Percentiles rank a stretch among this genome's conserved stretches.
phyloP scores from a whole-genome alignment of 2,113 vertebrate species.

The Diadophis punctatus region DNA sequence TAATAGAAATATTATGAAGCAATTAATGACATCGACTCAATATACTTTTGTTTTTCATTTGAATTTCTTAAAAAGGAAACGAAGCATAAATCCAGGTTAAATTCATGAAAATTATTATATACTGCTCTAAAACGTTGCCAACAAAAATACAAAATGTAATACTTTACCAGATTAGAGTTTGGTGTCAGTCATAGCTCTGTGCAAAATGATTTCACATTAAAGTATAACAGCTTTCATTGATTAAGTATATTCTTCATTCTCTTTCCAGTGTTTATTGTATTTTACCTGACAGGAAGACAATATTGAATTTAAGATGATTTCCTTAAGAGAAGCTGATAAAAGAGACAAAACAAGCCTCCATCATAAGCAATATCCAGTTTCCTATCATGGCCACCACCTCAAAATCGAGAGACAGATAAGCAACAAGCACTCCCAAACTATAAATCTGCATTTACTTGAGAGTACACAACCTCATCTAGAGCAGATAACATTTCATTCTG shows the following conservation, averaged over 20 bases:
- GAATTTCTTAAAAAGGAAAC: constrained; percentile 55
- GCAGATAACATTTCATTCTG: background rate
- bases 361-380: background rate
- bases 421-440: background rate
- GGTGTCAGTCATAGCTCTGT: constrained; percentile 67
- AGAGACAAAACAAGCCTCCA: background rate
- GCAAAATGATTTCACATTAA: constrained; percentile 64
- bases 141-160: constrained; percentile 65
- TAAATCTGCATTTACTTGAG: background rate
- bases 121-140: constrained; percentile 65
- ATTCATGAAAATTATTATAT: constrained; percentile 56
- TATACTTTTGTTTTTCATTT: constrained; percentile 39
- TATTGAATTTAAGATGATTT: background rate
- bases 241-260: constrained; percentile 58
- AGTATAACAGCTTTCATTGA: constrained; percentile 67
- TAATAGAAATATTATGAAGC: constrained; percentile 67
- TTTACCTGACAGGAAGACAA: background rate
- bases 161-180: constrained; percentile 66
- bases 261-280: background rate
- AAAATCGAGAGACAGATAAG: background rate
- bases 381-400: background rate
- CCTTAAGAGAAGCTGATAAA: background rate
- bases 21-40: constrained; percentile 66
- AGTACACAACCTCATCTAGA: background rate
- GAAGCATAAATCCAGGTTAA: constrained; percentile 53